A percentile compares a stretch with the other conserved stretches of the same genome.
Evolutionary conservation across 1,140 invertebrate genomes (phyloP).

Genomic region (Neomicropteryx cornuta): DNA sequence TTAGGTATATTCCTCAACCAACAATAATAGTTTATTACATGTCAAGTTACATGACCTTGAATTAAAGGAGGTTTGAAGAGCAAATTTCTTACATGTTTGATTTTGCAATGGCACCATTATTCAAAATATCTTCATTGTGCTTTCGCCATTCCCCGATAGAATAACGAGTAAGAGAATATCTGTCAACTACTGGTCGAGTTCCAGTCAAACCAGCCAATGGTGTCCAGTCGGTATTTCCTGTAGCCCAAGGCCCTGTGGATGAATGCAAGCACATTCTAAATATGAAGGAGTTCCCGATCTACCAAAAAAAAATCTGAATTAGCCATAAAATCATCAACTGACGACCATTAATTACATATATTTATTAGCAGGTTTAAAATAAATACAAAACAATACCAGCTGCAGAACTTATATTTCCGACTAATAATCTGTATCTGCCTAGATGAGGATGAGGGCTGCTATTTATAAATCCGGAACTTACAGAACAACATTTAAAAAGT

Average conservation of each 20-base stretch:
- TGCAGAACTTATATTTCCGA: no score
- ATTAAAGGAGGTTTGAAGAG: no score
- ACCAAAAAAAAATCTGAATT: neutral
- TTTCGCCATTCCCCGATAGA: conserved; percentile 56
- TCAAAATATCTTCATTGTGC: conserved; percentile 48
- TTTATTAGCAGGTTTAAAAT: neutral
- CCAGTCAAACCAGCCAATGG: conserved; percentile 54
- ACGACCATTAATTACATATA: neutral
- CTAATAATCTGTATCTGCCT: no score
- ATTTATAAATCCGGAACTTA: no score
- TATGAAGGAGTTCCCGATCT: neutral
- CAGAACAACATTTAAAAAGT: no score
- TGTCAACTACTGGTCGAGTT: conserved; percentile 56
- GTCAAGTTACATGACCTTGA: neutral
- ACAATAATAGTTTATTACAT: neutral
- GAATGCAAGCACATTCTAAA: neutral
- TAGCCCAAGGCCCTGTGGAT: conserved; percentile 42
- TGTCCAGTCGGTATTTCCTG: conserved; percentile 57
- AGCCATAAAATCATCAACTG: neutral
- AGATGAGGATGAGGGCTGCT: no score
- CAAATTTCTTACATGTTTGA: conserved; percentile 16
- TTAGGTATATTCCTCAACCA: neutral
- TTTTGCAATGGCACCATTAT: conserved; percentile 32
- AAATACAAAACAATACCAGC: no score
- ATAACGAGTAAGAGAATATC: conserved; percentile 59